Percentiles rank a stretch among this genome's conserved stretches.
These are phyloP conservation scores for Antheraea yamamai DNA, from an alignment of 2,888 invertebrate species.

Conservation along the genomic window DNA sequence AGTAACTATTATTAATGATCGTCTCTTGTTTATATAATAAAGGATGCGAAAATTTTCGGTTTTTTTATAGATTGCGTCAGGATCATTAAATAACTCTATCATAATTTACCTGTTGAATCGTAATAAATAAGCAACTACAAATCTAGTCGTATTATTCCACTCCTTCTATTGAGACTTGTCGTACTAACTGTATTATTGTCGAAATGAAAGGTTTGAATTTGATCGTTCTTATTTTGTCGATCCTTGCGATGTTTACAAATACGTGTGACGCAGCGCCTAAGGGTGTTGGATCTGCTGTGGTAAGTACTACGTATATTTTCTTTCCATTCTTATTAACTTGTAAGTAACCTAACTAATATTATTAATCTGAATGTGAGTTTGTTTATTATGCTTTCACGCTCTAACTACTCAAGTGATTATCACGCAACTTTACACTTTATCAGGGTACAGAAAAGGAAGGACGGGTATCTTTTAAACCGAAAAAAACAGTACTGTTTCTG, in stretches of 20 bases:
- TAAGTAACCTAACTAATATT: not conserved
- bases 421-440: too few relatives aligned
- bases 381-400: too few relatives aligned
- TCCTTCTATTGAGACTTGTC: not conserved
- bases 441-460: too few relatives aligned
- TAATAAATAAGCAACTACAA: not conserved
- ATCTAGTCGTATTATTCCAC: not conserved
- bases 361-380: too few relatives aligned
- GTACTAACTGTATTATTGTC: not conserved
- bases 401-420: too few relatives aligned
- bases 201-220: conserved; percentile 29
- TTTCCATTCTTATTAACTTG: not conserved
- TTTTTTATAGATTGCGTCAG: not conserved
- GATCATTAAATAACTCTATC: not conserved
- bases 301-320: conserved; percentile 23
- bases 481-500: too few relatives aligned
- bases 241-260: conserved; percentile 24
- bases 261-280: conserved; percentile 28
- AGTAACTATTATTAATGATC: conserved; percentile 4
- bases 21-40: not conserved
- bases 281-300: conserved; percentile 23
- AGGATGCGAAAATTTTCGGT: not conserved
- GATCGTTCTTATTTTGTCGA: conserved; percentile 25
- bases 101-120: not conserved
- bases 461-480: too few relatives aligned